phyloP scores from a whole-genome alignment of 2,797 vertebrate genomes.

The Mormyrus hasselquistii region DNA sequence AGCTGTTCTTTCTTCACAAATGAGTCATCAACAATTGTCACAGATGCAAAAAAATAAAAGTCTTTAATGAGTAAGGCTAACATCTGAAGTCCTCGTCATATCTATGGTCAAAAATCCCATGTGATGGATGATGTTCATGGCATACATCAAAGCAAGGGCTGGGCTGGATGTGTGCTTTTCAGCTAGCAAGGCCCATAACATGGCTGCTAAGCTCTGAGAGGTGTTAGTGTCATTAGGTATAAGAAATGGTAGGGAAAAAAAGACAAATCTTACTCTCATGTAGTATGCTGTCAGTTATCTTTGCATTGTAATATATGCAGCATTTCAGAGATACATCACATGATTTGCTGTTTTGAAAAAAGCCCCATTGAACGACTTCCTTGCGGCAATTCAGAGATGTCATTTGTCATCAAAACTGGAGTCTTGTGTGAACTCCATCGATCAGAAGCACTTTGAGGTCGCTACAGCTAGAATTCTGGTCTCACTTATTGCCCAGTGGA shows the following conservation, averaged over 20 bases:
- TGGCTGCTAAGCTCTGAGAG: background rate
- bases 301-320: background rate
- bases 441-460: constrained; percentile 4
- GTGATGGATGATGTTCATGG: background rate
- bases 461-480: background rate
- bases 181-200: background rate
- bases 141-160: background rate
- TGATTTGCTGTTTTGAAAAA: background rate
- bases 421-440: constrained; percentile 7
- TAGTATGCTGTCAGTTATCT: background rate
- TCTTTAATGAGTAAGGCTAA: background rate
- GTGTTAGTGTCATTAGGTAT: background rate
- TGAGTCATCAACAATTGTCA: background rate
- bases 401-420: constrained; percentile 4
- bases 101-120: background rate
- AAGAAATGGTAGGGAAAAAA: background rate
- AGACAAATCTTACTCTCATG: background rate
- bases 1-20: constrained; percentile 6
- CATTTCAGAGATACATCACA: background rate
- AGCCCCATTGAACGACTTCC: background rate
- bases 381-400: background rate
- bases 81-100: background rate
- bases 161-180: background rate
- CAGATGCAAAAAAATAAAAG: background rate
- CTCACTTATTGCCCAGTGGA: background rate